Evolutionary conservation across 2,113 vertebrate species (phyloP).

Genomic region (Gavia stellata): DNA sequence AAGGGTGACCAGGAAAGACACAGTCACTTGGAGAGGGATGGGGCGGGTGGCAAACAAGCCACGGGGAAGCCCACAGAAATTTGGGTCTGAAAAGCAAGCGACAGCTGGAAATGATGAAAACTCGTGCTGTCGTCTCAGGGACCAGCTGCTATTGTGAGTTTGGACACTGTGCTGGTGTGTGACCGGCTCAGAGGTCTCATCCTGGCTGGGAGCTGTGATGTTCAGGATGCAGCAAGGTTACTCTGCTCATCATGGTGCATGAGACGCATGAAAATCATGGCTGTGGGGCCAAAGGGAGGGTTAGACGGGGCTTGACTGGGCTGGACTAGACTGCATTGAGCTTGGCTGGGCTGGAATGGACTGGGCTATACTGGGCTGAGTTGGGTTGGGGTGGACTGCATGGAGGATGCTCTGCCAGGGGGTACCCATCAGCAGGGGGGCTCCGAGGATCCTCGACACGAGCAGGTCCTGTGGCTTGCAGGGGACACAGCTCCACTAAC

Average conservation of each 20-base stretch:
- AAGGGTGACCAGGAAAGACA: not conserved
- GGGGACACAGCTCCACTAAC: not conserved
- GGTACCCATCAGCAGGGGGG: not conserved
- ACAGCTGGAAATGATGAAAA: not conserved
- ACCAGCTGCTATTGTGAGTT: not conserved
- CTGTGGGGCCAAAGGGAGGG: not conserved
- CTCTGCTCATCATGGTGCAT: too few species aligned
- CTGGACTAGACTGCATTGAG: not conserved
- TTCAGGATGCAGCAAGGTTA: not conserved
- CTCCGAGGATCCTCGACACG: accelerated
- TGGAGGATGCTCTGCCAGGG: not conserved
- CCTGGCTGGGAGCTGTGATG: not conserved
- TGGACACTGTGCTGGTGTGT: not conserved
- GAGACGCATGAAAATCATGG: not conserved
- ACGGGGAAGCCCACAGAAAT: not conserved
- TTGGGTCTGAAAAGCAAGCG: not conserved
- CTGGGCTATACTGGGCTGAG: not conserved
- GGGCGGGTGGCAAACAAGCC: too few species aligned
- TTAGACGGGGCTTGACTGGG: not conserved
- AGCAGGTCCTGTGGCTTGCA: not conserved
- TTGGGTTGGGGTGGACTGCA: not conserved
- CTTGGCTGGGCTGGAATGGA: not conserved
- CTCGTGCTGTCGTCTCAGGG: not conserved
- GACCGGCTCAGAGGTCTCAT: not conserved
- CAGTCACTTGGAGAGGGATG: not conserved